Percentiles rank a stretch among this genome's conserved stretches.
These are phyloP conservation scores for Magallana ariakensis DNA, from an alignment of 1,140 invertebrate genomes.

Conservation along the genomic window DNA sequence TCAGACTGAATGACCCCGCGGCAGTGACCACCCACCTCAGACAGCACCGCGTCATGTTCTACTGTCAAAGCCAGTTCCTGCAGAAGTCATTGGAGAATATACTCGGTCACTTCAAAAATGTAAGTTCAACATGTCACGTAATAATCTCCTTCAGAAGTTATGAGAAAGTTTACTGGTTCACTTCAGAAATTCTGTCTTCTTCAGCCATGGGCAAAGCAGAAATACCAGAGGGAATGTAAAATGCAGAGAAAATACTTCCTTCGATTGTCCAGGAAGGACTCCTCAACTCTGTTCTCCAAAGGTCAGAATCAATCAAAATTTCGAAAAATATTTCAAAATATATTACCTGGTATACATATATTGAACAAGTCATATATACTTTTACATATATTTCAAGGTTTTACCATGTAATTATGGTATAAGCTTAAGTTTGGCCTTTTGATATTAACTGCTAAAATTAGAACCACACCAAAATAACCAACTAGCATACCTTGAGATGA, in stretches of 20 bases:
- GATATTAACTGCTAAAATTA: too few relatives aligned
- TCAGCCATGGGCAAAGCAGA: constrained; percentile 60
- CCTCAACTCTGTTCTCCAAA: constrained; percentile 62
- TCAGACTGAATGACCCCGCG: constrained; percentile 58
- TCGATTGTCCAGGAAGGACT: constrained; percentile 61
- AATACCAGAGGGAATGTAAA: constrained; percentile 45
- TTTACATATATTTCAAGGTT: too few relatives aligned
- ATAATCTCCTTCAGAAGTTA: constrained; percentile 56
- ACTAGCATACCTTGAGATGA: too few relatives aligned
- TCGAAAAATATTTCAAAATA: too few relatives aligned
- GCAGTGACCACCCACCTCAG: constrained; percentile 67
- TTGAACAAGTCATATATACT: too few relatives aligned
- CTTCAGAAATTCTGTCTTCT: not conserved
- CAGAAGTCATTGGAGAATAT: constrained; percentile 60
- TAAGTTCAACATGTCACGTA: constrained; percentile 11
- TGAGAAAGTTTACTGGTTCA: not conserved
- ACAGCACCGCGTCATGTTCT: constrained; percentile 64
- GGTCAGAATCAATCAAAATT: constrained; percentile 46
- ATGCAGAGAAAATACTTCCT: constrained; percentile 64
- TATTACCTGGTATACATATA: too few relatives aligned
- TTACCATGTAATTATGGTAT: too few relatives aligned
- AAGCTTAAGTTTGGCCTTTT: too few relatives aligned
- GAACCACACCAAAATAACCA: too few relatives aligned
- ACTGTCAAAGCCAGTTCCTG: constrained; percentile 67
- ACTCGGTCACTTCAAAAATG: constrained; percentile 58